Evolutionary conservation across 2,113 vertebrate species (phyloP), one percentile per base, ranked within the genome.

Genomic region (Microtus montanus): DNA sequence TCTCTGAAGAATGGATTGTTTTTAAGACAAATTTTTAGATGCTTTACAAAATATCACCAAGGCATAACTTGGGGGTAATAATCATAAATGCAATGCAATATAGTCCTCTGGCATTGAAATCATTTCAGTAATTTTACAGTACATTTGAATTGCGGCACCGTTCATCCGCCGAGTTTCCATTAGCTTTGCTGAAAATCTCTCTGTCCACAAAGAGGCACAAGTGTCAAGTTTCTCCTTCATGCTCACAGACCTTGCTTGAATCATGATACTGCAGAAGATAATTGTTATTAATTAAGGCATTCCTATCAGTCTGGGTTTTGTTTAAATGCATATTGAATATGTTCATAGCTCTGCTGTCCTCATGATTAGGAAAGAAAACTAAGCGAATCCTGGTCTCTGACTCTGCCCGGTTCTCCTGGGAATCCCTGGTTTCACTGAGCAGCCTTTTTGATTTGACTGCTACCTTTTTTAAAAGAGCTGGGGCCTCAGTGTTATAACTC

Each of bases 211-310:
- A 97, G 97, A 92, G 97, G 95, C 96, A 9, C 63, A 96, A 97
- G 98, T 96, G 97, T 98, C 97, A 90, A 96, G 97, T 98, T 98
- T 98, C 98, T 98, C 98, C 98, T 99, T 99, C 98, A 99, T 98
- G 98, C 98, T 98, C 74, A 91, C 97, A 58, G 96, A 97, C 75
- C 86, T 96, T 96, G 94, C 97, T 98, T 96, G 98, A 98, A 98
- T 98, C 93, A 89, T 97, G 98, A 96, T 94, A 63, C 97, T 71
- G 93, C 88, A 92, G 95, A 41, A 22, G 97, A 96, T 98, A 98
- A 98, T 98, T 98, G 98, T 98, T 98, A 98, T 98, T 98, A 98
- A 98, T 98, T 98, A 98, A 98, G 98, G 96, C 92, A 89, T 98
- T 98, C 96, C 95, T 97, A 94, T 97, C 94, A 92, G 74, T 41